Evolutionary conservation across 2,888 invertebrate species (phyloP).

Genomic region (Pediacus dermestoides): DNA sequence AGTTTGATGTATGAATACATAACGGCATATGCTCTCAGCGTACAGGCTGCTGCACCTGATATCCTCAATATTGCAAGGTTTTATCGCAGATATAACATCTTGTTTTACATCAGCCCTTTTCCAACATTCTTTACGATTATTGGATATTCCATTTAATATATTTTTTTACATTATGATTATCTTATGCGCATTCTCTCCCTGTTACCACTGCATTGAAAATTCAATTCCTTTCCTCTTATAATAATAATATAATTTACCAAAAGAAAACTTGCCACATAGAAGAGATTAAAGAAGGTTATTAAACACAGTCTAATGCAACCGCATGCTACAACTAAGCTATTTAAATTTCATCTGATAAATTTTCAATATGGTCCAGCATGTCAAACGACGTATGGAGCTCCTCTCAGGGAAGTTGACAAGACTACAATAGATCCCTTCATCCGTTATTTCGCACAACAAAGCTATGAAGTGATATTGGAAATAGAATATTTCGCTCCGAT

Average conservation of each 20-base stretch:
- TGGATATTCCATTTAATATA: slow-evolving; percentile 11
- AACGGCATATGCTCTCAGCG: slow-evolving; percentile 36
- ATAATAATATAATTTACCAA: too few relatives aligned
- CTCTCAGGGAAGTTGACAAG: slow-evolving; percentile 37
- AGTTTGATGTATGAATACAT: slow-evolving; percentile 41
- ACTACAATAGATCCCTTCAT: slow-evolving; percentile 45
- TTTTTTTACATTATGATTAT: slow-evolving; percentile 17
- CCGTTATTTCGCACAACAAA: slow-evolving; percentile 46
- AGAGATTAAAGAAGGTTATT: too few relatives aligned
- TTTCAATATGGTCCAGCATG: slow-evolving; percentile 39
- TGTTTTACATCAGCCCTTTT: slow-evolving; percentile 17
- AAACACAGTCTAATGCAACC: slow-evolving; percentile 13
- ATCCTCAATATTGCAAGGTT: slow-evolving; percentile 14
- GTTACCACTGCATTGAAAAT: too few relatives aligned
- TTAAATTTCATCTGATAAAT: slow-evolving; percentile 40
- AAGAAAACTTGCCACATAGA: too few relatives aligned
- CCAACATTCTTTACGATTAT: slow-evolving; percentile 19
- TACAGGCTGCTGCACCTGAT: slow-evolving; percentile 20
- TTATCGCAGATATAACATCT: slow-evolving; percentile 22
- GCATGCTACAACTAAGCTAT: slow-evolving; percentile 21
- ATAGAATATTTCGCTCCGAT: slow-evolving; percentile 49
- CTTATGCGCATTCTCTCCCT: too few relatives aligned
- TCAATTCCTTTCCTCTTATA: too few relatives aligned
- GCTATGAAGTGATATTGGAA: slow-evolving; percentile 48
- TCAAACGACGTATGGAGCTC: slow-evolving; percentile 28